phyloP scores from a whole-genome alignment of 2,888 invertebrate genomes.

The Drosophila paucipuncta region DNA sequence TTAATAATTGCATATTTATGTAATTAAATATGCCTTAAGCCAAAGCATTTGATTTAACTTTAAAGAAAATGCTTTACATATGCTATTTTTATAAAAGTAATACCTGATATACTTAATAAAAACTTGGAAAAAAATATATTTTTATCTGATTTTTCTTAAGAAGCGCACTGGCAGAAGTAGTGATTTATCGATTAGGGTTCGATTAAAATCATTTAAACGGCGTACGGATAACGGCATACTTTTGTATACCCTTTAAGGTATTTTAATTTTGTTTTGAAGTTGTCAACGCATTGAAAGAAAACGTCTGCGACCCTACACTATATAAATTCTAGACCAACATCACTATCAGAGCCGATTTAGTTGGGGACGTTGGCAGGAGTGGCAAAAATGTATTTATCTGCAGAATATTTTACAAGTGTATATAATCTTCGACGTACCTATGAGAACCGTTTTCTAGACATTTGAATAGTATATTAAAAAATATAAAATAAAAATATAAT shows the following conservation, averaged over 20 bases:
- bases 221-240: neutral
- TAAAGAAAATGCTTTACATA: slow-evolving; percentile 2
- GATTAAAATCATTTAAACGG: neutral
- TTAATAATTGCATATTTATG: neutral
- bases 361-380: neutral
- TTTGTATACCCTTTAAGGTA: neutral
- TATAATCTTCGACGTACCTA: neutral
- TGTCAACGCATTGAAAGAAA: neutral
- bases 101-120: neutral
- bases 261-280: neutral
- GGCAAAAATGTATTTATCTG: too few relatives aligned
- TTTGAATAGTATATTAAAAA: neutral
- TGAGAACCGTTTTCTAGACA: neutral
- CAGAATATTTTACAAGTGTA: neutral
- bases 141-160: neutral
- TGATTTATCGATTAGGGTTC: neutral
- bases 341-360: neutral
- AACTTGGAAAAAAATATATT: neutral
- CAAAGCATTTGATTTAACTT: slow-evolving; percentile 2
- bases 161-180: too few relatives aligned
- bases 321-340: neutral
- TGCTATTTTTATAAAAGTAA: neutral
- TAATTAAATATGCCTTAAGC: slow-evolving; percentile 8
- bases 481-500: neutral
- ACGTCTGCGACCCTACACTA: neutral